Evolutionary conservation across 2,113 vertebrate species (phyloP).

Genomic region (Mirounga angustirostris): DNA sequence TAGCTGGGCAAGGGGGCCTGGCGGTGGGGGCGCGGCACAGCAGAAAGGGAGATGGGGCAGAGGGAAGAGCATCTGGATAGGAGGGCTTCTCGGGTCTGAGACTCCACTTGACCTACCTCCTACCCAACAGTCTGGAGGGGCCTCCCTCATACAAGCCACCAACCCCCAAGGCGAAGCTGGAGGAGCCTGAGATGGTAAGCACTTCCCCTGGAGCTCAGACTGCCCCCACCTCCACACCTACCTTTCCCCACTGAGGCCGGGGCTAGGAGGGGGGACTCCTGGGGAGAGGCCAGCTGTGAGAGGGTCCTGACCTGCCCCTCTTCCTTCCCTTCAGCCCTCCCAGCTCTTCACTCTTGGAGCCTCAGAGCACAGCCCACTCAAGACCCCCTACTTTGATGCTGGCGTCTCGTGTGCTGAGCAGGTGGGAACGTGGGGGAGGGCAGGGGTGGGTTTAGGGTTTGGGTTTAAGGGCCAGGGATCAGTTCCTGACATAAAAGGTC

Average conservation of each 20-base stretch:
- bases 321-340: constrained; percentile 57
- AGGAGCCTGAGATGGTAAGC: constrained; percentile 87
- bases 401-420: constrained; percentile 44
- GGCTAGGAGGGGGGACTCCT: neutral
- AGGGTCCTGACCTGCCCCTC: neutral
- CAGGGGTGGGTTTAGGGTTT: neutral
- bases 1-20: neutral
- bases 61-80: too few species aligned
- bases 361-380: constrained; percentile 81
- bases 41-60: neutral
- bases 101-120: constrained; percentile 10
- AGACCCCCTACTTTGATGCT: constrained; percentile 83
- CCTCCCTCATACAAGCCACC: constrained; percentile 94
- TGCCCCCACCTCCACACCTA: neutral
- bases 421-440: constrained; percentile 39
- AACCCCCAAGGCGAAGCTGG: constrained; percentile 88
- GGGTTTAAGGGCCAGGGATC: neutral
- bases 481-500: neutral
- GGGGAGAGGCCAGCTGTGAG: neutral
- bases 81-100: neutral
- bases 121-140: constrained; percentile 86
- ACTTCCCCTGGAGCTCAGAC: neutral
- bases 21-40: rapidly evolving
- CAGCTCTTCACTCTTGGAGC: constrained; percentile 79
- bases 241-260: neutral